phyloP scores from a whole-genome alignment of 1,140 invertebrate species.

The Apis cerana region DNA sequence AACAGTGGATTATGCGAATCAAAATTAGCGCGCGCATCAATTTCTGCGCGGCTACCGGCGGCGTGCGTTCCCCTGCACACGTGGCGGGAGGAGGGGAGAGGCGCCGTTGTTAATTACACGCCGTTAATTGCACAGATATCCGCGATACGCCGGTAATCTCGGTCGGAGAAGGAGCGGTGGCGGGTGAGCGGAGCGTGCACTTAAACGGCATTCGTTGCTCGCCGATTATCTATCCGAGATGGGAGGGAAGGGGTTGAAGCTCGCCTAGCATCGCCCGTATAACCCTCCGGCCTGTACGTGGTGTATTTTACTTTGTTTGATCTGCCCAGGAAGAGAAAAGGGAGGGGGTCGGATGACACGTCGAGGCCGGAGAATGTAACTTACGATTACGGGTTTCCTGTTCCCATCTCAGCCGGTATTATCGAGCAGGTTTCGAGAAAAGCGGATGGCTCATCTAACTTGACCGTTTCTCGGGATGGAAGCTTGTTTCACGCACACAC shows the following conservation, averaged over 20 bases:
- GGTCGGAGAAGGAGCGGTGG: not conserved
- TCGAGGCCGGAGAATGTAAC: not conserved
- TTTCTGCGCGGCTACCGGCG: not conserved
- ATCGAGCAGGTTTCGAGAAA: not conserved
- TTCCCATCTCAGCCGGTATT: constrained; percentile 17
- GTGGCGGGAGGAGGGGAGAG: no score
- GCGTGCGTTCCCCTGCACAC: no score
- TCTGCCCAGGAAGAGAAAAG: not conserved
- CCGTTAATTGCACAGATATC: constrained; percentile 44
- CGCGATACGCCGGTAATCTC: constrained; percentile 5
- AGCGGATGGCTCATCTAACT: not conserved
- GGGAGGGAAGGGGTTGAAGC: not conserved
- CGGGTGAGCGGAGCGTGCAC: not conserved
- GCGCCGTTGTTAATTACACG: constrained; percentile 35
- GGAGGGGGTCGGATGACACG: not conserved
- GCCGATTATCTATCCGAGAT: not conserved
- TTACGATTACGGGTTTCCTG: constrained; percentile 14
- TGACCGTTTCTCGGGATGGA: not conserved
- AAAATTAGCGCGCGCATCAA: constrained; percentile 24
- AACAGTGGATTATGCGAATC: constrained; percentile 32
- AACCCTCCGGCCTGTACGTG: not conserved
- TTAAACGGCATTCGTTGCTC: constrained; percentile 11
- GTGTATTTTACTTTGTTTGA: constrained; percentile 32
- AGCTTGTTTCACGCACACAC: not conserved
- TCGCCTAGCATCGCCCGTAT: not conserved